Percentiles rank a stretch among this genome's conserved stretches.
phyloP scores from a whole-genome alignment of 2,797 vertebrate genomes.

The Periophthalmus magnuspinnatus region DNA sequence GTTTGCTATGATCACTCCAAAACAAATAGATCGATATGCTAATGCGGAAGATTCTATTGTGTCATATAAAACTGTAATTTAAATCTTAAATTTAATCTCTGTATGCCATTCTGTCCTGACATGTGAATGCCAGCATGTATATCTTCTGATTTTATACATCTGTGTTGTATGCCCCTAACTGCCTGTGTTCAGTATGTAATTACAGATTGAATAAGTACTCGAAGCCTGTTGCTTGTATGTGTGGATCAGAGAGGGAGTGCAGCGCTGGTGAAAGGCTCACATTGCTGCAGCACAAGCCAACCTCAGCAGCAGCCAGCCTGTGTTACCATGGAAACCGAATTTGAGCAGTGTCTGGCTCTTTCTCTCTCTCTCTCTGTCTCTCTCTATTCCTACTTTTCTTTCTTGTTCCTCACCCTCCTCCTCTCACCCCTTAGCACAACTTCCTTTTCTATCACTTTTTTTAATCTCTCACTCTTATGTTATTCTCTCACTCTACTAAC shows the following conservation, averaged over 20 bases:
- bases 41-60: background rate
- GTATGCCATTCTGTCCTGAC: background rate
- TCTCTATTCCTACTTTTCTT: conserved; percentile 43
- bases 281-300: conserved; percentile 79
- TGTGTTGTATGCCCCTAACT: background rate
- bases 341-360: conserved; percentile 78
- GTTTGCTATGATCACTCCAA: background rate
- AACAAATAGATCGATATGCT: no score
- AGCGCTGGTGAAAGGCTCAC: conserved; percentile 74
- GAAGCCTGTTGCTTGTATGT: conserved; percentile 73
- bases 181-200: conserved; percentile 1
- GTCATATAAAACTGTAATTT: background rate
- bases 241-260: conserved; percentile 47
- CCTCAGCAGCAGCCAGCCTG: conserved; percentile 78
- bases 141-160: background rate
- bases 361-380: conserved; percentile 31
- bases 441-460: conserved; percentile 51
- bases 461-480: conserved; percentile 42
- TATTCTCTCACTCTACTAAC: conserved; percentile 49
- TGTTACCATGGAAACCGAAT: conserved; percentile 82
- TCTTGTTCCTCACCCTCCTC: conserved; percentile 18
- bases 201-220: conserved; percentile 29
- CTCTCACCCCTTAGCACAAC: conserved; percentile 11
- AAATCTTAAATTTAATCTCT: background rate
- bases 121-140: background rate